Evolutionary conservation across 30 jellyfish, hydroid and myxozoan genomes (phyloP).

Genomic region (Nemopilema nomurai): DNA sequence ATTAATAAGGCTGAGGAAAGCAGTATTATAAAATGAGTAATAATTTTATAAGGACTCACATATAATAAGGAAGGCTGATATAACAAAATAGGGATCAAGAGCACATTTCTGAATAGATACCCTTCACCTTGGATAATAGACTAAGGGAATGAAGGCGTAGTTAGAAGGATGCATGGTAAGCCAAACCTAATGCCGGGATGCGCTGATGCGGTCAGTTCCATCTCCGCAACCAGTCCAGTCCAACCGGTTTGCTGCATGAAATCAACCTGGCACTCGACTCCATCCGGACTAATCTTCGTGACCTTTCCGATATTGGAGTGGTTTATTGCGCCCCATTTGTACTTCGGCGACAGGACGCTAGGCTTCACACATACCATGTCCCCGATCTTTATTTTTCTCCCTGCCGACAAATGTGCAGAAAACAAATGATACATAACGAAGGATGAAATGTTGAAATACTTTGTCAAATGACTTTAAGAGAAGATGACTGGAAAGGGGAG

Average conservation of each 20-base stretch:
- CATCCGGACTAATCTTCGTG: conserved; percentile 53
- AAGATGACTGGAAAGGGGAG: too few species aligned
- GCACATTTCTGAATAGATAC: too few species aligned
- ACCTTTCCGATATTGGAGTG: conserved; percentile 59
- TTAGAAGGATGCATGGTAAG: background rate
- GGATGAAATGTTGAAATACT: too few species aligned
- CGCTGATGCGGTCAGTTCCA: conserved; percentile 48
- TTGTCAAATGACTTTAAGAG: too few species aligned
- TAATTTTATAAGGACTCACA: too few species aligned
- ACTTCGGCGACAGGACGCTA: conserved; percentile 38
- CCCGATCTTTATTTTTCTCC: conserved; percentile 48
- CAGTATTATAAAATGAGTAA: too few species aligned
- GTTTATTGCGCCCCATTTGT: conserved; percentile 74
- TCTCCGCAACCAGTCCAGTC: conserved; percentile 66
- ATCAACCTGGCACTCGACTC: conserved; percentile 64
- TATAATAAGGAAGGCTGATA: too few species aligned
- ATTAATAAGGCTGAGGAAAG: too few species aligned
- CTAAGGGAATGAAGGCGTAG: too few species aligned
- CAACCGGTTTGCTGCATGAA: conserved; percentile 60
- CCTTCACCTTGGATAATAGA: too few species aligned
- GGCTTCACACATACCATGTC: conserved; percentile 63
- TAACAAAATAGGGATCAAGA: too few species aligned
- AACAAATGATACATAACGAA: background rate
- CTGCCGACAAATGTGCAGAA: conserved; percentile 1
- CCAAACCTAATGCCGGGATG: conserved; percentile 58